phyloP scores from a whole-genome alignment of 23 tunicate genomes.

The Styela plicata region DNA sequence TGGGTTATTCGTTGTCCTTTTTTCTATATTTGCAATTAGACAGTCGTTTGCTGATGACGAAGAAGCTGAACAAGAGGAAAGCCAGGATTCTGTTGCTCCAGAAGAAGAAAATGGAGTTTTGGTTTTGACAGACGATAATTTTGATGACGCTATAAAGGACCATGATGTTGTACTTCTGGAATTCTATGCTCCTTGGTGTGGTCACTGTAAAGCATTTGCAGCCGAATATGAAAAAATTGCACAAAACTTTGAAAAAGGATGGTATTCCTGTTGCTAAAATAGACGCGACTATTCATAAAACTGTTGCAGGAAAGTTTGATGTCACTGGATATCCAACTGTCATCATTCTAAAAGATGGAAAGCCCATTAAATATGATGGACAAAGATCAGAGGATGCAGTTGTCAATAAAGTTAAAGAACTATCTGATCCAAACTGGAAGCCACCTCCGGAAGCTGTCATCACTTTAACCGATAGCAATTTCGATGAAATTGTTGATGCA shows the following conservation, averaged over 20 bases:
- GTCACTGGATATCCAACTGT: slow-evolving; percentile 83
- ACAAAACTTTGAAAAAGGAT: slow-evolving; percentile 44
- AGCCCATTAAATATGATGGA: slow-evolving; percentile 71
- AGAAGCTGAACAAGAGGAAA: slow-evolving; percentile 10
- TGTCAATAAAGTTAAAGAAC: slow-evolving; percentile 49
- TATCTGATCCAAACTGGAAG: slow-evolving; percentile 90
- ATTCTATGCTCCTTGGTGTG: slow-evolving; percentile 98
- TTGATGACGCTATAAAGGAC: slow-evolving; percentile 72
- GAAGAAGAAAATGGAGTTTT: slow-evolving; percentile 86
- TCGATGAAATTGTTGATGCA: slow-evolving; percentile 76
- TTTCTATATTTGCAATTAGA: background rate
- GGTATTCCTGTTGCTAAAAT: slow-evolving; percentile 73
- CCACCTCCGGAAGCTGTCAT: slow-evolving; percentile 94
- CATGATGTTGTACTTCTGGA: slow-evolving; percentile 76
- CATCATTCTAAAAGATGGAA: slow-evolving; percentile 52
- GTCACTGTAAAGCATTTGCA: slow-evolving; percentile 90
- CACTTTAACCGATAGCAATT: slow-evolving; percentile 64
- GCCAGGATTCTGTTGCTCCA: slow-evolving; percentile 35
- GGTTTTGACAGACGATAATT: slow-evolving; percentile 85
- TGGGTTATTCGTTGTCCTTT: background rate
- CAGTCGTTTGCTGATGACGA: slow-evolving; percentile 14
- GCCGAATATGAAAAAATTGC: slow-evolving; percentile 94
- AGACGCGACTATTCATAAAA: slow-evolving; percentile 75
- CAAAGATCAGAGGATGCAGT: slow-evolving; percentile 66
- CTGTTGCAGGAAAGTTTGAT: slow-evolving; percentile 45